Base-by-base conservation (phyloP, 2,797 vertebrate genomes). In the Meda fulgida region DNA sequence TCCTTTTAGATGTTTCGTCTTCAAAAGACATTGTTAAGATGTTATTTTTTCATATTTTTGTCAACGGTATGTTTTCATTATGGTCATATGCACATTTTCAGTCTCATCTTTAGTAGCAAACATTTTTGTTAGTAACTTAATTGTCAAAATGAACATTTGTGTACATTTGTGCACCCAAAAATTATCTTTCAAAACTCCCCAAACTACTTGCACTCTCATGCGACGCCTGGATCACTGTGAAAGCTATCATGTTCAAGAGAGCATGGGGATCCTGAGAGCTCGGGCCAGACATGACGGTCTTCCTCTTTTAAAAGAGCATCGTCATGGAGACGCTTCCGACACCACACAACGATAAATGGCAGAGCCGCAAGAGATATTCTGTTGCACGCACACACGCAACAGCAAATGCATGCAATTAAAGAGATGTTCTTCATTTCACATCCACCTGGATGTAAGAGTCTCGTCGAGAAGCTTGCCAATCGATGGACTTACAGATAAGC, bases 221-320 rank as follows among this genome's bases (percentile, higher is more conserved):
- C 43, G 18, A 46, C 7, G 9, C 14, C 11, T 36, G 80, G 43
- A 60, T 86, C 70, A 67, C 89, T 90, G 89, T 51, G 83, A 89
- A 86, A 90, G 70, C 77, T 80, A 89, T 89, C 87, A 88, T 78
- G 83, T 87, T 88, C 84, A 86, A 87, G 81, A 84, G 83, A 85
- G 86, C 81, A 70, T 73, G 46, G 88, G 85, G 86, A 86, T 77
- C 78, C 77, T 66, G 38, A 83, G 51, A 69, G 40, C 46, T 69
- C 18, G 38, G 76, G 70, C 84, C 78, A 81, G 71, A 83, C 48
- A 55, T 85, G 83, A 82, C 80, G 60, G 70, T 80, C 85, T 83
- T 63, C 83, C 83, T 85, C 81, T 86, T 67, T 89, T 86, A 81
- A 88, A 88, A 89, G 85, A 86, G 46, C 70, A 83, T 89, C 1